A percentile compares a stretch with the other conserved stretches of the same genome.
Evolutionary conservation across 2,888 invertebrate genomes (phyloP).

Genomic region (Cheiracanthium punctorium): DNA sequence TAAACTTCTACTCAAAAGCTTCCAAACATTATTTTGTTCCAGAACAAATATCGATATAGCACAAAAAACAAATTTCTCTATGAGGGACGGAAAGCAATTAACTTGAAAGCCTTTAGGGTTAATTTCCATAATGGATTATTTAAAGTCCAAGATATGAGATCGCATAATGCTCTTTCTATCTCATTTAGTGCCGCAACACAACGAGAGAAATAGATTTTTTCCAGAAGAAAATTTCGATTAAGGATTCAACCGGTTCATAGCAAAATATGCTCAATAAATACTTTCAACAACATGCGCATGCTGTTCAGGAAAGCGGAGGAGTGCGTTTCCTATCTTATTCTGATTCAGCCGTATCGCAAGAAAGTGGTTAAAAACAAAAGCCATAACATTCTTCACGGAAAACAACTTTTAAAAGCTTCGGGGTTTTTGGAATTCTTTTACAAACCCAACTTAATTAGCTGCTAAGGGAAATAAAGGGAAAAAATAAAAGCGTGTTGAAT

Average conservation of each 20-base stretch:
- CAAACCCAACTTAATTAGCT: constrained; percentile 13
- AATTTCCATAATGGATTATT: constrained; percentile 48
- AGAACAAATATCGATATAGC: background rate
- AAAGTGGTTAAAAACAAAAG: background rate
- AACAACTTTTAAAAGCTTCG: background rate
- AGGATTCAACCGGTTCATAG: background rate
- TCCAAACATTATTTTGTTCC: no score
- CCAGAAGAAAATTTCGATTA: constrained; percentile 8
- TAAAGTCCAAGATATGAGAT: constrained; percentile 16
- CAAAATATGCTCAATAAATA: background rate
- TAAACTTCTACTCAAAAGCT: no score
- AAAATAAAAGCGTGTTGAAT: background rate
- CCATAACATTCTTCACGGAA: background rate
- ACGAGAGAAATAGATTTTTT: background rate
- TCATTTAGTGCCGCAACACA: background rate
- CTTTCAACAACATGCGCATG: no score
- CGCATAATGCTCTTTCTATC: background rate
- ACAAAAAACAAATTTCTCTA: background rate
- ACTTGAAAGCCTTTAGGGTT: constrained; percentile 40
- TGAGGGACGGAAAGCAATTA: constrained; percentile 26
- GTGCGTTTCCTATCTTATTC: background rate
- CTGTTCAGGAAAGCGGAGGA: no score
- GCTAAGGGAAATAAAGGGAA: background rate
- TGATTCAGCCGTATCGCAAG: background rate
- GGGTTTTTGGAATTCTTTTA: background rate